phyloP scores from a whole-genome alignment of 2,888 invertebrate genomes.

The Lymantria monacha region DNA sequence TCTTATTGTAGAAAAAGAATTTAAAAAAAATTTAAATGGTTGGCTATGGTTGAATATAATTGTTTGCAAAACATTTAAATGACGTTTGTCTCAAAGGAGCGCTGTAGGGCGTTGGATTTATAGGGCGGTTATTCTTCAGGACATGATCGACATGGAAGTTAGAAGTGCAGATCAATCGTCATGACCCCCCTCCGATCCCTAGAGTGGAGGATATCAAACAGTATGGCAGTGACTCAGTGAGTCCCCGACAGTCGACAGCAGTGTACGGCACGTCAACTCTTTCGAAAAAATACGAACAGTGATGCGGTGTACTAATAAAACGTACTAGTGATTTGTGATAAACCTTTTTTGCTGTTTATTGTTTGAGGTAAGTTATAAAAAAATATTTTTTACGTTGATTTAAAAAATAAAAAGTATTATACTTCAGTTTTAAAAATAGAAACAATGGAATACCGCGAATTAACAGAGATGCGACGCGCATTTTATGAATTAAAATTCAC shows the following conservation, averaged over 20 bases:
- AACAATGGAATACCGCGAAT: too few species aligned
- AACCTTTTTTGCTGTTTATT: conserved; percentile 34
- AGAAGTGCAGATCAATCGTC: conserved; percentile 72
- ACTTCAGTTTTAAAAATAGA: too few species aligned
- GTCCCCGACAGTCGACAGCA: conserved; percentile 46
- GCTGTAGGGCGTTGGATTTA: conserved; percentile 39
- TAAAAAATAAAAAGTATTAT: not conserved
- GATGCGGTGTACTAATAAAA: conserved; percentile 63
- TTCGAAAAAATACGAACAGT: conserved; percentile 42
- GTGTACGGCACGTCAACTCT: conserved; percentile 39
- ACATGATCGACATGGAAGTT: conserved; percentile 56
- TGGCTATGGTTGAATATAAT: too few species aligned
- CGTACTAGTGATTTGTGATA: conserved; percentile 49
- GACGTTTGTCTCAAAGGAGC: conserved; percentile 19
- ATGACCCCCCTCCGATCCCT: conserved; percentile 42
- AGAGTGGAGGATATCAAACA: conserved; percentile 53
- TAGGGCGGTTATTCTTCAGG: conserved; percentile 49
- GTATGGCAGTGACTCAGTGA: conserved; percentile 47
- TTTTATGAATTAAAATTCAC: too few species aligned
- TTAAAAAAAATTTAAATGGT: too few species aligned
- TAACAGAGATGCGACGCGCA: too few species aligned
- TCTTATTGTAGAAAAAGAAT: too few species aligned
- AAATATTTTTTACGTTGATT: not conserved
- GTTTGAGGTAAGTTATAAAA: conserved; percentile 46
- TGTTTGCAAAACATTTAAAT: not conserved